Conservation (phyloP, 1,140 invertebrate species). For the Scaptodrosophila lebanonensis region DNA sequence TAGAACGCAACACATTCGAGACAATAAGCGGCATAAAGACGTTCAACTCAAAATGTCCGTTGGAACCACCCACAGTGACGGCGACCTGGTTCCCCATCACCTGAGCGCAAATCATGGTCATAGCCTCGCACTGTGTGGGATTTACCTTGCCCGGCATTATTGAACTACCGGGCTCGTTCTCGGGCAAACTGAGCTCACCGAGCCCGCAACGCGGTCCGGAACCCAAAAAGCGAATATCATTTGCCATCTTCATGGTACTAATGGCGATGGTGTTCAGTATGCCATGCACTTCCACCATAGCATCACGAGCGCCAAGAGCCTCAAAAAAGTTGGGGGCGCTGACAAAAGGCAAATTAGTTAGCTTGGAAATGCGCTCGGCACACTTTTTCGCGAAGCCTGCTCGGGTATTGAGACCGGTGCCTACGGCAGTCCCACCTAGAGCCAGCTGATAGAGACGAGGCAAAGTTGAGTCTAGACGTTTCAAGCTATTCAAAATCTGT, state of each 20-base stretch:
- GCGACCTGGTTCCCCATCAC: slow-evolving; percentile 99
- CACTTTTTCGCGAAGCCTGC: slow-evolving; percentile 91
- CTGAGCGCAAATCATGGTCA: slow-evolving; percentile 99
- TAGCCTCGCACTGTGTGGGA: slow-evolving; percentile 98
- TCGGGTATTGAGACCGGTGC: slow-evolving; percentile 93
- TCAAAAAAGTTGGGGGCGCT: slow-evolving; percentile 98
- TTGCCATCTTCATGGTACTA: slow-evolving; percentile 98
- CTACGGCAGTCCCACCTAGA: slow-evolving; percentile 96
- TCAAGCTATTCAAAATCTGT: slow-evolving; percentile 90
- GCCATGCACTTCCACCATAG: slow-evolving; percentile 96
- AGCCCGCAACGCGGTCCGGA: slow-evolving; percentile 98
- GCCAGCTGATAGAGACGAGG: slow-evolving; percentile 92
- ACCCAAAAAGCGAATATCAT: slow-evolving; percentile 96
- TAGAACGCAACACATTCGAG: slow-evolving; percentile 94
- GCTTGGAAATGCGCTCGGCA: slow-evolving; percentile 85
- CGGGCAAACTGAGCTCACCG: slow-evolving; percentile 95
- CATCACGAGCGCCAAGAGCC: slow-evolving; percentile 94
- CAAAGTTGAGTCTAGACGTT: slow-evolving; percentile 88
- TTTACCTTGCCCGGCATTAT: slow-evolving; percentile 99
- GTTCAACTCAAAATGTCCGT: slow-evolving; percentile 99
- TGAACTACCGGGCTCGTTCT: slow-evolving; percentile 98
- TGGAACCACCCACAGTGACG: slow-evolving; percentile 91
- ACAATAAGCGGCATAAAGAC: slow-evolving; percentile 99
- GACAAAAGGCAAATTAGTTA: slow-evolving; percentile 90
- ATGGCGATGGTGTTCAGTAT: slow-evolving; percentile 94